Conservation (phyloP, 2,888 invertebrate genomes). For the Caenorhabditis uteleia region DNA sequence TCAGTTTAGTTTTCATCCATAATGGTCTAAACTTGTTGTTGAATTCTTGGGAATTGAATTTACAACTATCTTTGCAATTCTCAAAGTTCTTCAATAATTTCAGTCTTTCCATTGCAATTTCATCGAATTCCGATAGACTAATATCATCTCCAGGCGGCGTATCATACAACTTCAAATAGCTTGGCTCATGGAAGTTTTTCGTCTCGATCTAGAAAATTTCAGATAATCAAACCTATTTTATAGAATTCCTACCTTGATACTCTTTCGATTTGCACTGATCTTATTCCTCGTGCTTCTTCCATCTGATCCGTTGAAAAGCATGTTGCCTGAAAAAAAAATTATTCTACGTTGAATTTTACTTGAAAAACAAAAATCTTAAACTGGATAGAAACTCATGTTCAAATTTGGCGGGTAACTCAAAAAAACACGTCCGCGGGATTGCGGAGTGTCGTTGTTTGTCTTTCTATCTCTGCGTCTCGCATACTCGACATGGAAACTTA, state of each 20-base stretch:
- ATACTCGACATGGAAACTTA: not conserved
- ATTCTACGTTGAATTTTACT: too few species aligned
- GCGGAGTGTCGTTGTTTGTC: constrained; percentile 18
- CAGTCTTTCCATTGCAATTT: constrained; percentile 57
- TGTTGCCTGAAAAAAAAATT: too few species aligned
- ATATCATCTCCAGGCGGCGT: constrained; percentile 57
- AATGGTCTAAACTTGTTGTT: constrained; percentile 4
- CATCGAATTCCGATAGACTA: constrained; percentile 61
- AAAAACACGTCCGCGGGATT: constrained; percentile 6
- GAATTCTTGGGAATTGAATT: constrained; percentile 18
- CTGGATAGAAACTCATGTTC: too few species aligned
- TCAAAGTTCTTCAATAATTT: constrained; percentile 48
- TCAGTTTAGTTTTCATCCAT: constrained; percentile 11
- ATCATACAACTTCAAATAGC: constrained; percentile 50
- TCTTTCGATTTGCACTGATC: constrained; percentile 15
- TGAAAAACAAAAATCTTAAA: not conserved
- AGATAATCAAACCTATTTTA: not conserved
- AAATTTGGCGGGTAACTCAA: not conserved
- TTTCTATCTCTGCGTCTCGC: constrained; percentile 4
- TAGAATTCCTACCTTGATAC: constrained; percentile 14
- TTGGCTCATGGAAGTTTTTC: constrained; percentile 1
- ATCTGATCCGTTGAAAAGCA: constrained; percentile 1
- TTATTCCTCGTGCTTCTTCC: constrained; percentile 2
- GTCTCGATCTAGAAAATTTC: constrained; percentile 1
- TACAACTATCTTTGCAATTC: constrained; percentile 32